Evolutionary conservation across 2,888 invertebrate genomes (phyloP).

Genomic region (Drosophila suboccidentalis): DNA sequence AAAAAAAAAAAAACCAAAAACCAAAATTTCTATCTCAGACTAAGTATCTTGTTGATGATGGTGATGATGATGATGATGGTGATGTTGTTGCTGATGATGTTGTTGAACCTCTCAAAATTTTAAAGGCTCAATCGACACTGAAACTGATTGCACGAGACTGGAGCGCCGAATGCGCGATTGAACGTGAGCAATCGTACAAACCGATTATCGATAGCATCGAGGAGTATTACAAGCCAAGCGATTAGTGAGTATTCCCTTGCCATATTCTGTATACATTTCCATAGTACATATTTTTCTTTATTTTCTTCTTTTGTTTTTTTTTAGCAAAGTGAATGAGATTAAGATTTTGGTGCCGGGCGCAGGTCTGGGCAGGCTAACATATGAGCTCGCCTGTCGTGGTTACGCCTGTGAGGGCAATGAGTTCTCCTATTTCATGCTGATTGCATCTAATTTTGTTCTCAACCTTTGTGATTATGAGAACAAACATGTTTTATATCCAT

Average conservation of each 20-base stretch:
- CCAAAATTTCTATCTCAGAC: conserved; percentile 47
- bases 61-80: conserved; percentile 65
- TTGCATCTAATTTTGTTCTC: conserved; percentile 97
- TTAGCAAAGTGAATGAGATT: conserved; percentile 86
- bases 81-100: conserved; percentile 73
- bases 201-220: conserved; percentile 95
- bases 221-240: conserved; percentile 89
- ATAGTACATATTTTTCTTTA: neutral
- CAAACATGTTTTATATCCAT: conserved; percentile 94
- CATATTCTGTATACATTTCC: neutral
- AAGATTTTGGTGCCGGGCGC: conserved; percentile 97
- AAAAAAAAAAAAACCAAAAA: conserved; percentile 7
- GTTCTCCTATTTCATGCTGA: conserved; percentile 98
- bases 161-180: conserved; percentile 93
- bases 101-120: conserved; percentile 85
- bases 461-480: conserved; percentile 91
- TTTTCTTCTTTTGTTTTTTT: neutral
- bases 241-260: conserved; percentile 86
- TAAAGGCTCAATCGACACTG: conserved; percentile 95
- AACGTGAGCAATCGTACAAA: conserved; percentile 94
- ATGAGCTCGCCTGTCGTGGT: conserved; percentile 95
- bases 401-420: conserved; percentile 99
- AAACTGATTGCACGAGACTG: conserved; percentile 99
- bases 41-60: conserved; percentile 58
- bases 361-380: conserved; percentile 97